Conservation (phyloP, 2,888 invertebrate species). For the Copidosoma aretas region DNA sequence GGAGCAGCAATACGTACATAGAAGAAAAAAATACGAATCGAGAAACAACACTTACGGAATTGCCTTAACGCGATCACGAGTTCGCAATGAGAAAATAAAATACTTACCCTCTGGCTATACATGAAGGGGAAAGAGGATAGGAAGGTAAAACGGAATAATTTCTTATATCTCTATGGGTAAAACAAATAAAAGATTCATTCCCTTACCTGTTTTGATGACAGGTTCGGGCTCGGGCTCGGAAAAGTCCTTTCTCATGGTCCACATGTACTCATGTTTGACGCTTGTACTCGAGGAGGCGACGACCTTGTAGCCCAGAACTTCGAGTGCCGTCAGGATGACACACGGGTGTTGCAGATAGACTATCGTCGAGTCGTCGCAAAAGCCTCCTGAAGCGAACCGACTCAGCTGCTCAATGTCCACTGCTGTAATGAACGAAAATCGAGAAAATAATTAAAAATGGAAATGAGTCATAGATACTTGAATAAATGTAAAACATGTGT, state of each 20-base stretch:
- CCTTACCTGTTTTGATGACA: conserved; percentile 54
- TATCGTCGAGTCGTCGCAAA: conserved; percentile 84
- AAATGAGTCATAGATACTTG: no score
- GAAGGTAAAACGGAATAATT: not conserved
- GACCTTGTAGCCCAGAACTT: conserved; percentile 87
- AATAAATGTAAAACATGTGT: no score
- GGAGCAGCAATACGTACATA: no score
- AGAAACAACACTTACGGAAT: no score
- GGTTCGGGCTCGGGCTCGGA: conserved; percentile 77
- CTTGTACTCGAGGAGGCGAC: conserved; percentile 86
- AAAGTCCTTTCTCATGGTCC: conserved; percentile 92
- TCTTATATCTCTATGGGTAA: not conserved
- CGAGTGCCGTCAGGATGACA: conserved; percentile 84
- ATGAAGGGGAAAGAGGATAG: not conserved
- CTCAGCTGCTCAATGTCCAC: conserved; percentile 83
- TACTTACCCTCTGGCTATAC: no score
- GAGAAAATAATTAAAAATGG: no score
- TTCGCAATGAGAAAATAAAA: no score
- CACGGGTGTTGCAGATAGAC: conserved; percentile 88
- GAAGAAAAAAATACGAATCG: no score
- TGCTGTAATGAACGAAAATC: conserved; percentile 63
- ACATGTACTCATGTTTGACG: conserved; percentile 89
- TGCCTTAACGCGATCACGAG: not conserved
- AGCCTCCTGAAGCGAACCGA: conserved; percentile 83
- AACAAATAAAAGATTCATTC: conserved; percentile 15